Evolutionary conservation across 2,797 vertebrate species (phyloP), one percentile per base, ranked within the genome.

Genomic region (Chelon auratus): DNA sequence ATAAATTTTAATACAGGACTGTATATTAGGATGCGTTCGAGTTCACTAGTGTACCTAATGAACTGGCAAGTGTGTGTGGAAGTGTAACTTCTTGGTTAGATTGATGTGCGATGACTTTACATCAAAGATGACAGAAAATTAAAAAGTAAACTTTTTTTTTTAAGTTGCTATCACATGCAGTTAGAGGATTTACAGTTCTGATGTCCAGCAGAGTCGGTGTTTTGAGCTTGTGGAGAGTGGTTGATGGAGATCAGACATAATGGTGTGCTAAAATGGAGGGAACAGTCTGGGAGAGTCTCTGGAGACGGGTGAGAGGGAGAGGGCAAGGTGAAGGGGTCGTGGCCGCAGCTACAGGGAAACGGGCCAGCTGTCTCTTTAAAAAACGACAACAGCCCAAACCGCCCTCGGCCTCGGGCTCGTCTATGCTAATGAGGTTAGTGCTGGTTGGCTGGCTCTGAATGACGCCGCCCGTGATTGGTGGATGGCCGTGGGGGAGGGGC

Each of bases 311-410:
- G 78, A 86, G 81, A 87, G 87, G 77, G 82, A 91, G 86, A 90
- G 85, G 89, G 89, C 85, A 83, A 90, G 91, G 92, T 93, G 91
- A 93, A 86, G 89, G 30, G 92, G 91, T 93, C 91, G 86, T 62
- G 84, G 88, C 84, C 72, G 57, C 78, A 74, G 82, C 82, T 86
- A 64, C 76, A 76, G 89, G 86, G 88, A 90, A 93, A 92, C 72
- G 2, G 82, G 87, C 90, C 91, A 91, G 91, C 94, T 95, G 94
- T 94, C 92, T 93, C 94, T 95, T 95, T 95, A 94, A 94, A 94
- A 94, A 94, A 93, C 72, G 88, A 93, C 92, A 94, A 94, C 93
- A 87, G 92, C 82, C 76, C 84, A 83, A 89, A 89, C 89, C 57
- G 82, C 89, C 89, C 76, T 80, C 48, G 72, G 88, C 87, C 69